Conservation (phyloP, 2,113 vertebrate species). For the Scomber scombrus region DNA sequence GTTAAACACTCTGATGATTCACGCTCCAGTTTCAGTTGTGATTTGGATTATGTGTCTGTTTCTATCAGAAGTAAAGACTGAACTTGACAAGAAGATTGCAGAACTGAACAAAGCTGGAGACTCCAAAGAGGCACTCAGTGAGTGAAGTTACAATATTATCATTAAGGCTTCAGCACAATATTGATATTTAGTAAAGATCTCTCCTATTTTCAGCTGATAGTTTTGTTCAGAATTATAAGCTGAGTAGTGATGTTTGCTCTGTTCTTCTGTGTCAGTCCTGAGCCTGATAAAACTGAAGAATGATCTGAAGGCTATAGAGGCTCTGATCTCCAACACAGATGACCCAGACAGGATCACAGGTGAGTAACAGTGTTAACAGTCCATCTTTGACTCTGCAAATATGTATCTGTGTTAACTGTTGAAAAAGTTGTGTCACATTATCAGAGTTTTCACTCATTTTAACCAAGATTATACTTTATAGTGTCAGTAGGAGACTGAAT, state of each 20-base stretch:
- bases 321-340: constrained; percentile 6
- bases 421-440: too few species aligned
- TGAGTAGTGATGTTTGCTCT: neutral
- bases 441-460: too few species aligned
- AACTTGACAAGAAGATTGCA: constrained; percentile 37
- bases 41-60: neutral
- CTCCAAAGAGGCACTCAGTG: constrained; percentile 34
- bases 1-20: neutral
- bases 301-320: constrained; percentile 39
- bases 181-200: too few species aligned
- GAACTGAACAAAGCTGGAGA: constrained; percentile 25
- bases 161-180: too few species aligned
- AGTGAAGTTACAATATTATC: neutral
- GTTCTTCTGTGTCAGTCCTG: constrained; percentile 42
- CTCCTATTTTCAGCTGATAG: too few species aligned
- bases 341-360: constrained; percentile 15
- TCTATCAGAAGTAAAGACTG: constrained; percentile 38
- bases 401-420: neutral
- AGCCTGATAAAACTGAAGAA: constrained; percentile 40
- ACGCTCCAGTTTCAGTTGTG: neutral
- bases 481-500: too few species aligned
- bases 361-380: constrained; percentile 6
- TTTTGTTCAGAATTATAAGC: neutral
- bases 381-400: neutral
- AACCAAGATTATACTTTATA: too few species aligned